phyloP scores from a whole-genome alignment of 2,113 vertebrate species.

The Oryzias curvinotus region DNA sequence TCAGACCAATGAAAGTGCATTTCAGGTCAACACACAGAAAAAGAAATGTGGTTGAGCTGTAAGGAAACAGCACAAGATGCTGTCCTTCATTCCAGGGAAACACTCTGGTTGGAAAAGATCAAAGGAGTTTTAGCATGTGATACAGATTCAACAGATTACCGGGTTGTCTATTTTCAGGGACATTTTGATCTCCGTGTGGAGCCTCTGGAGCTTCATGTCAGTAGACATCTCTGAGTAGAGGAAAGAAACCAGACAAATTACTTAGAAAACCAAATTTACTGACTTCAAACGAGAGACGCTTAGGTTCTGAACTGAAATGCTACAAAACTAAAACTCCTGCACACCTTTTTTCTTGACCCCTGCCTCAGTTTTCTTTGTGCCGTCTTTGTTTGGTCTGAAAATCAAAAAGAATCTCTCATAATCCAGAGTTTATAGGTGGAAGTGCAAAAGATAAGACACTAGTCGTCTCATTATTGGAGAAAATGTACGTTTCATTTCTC shows the following conservation, averaged over 20 bases:
- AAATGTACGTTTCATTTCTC: too few relatives aligned
- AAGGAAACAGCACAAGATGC: too few relatives aligned
- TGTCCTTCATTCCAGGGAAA: background rate
- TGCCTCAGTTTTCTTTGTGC: conserved; percentile 88
- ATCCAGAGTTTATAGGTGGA: background rate
- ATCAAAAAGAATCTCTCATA: conserved; percentile 44
- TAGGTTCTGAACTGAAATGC: too few relatives aligned
- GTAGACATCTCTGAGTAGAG: conserved; percentile 79
- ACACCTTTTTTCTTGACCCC: conserved; percentile 88
- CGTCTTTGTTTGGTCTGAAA: conserved; percentile 87
- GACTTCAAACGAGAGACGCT: too few relatives aligned
- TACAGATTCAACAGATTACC: conserved; percentile 81
- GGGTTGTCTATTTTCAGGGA: conserved; percentile 97
- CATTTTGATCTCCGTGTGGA: conserved; percentile 95
- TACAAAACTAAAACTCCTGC: background rate
- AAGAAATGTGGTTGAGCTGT: too few relatives aligned
- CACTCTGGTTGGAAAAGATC: background rate
- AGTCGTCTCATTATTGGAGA: background rate
- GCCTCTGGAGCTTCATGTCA: conserved; percentile 89
- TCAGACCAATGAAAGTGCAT: background rate
- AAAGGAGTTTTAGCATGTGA: background rate
- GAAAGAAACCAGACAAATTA: background rate
- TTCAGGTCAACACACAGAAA: background rate
- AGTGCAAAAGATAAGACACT: background rate
- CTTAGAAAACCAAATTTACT: background rate